These are phyloP conservation scores for Phymanthus crucifer DNA, from an alignment of 92 coral and sea anemone species.

Conservation along the genomic window DNA sequence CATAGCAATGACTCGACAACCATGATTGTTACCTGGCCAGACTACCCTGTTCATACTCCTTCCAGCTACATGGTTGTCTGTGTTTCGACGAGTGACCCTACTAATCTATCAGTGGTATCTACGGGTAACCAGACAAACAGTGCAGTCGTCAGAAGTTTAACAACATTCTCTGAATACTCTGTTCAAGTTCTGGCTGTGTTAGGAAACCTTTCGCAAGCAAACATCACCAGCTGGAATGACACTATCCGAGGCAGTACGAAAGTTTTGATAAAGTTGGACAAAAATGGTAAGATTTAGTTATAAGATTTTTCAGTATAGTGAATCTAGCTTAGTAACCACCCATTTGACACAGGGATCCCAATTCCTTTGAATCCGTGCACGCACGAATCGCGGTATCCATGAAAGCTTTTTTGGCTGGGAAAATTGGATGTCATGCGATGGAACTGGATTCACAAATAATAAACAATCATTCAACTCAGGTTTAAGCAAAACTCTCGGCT, in stretches of 20 bases:
- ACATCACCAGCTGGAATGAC: background rate
- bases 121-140: background rate
- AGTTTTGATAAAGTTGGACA: background rate
- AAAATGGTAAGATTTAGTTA: background rate
- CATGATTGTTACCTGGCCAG: background rate
- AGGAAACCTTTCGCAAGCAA: background rate
- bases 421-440: no score
- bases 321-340: no score
- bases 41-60: background rate
- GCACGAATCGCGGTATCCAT: no score
- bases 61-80: background rate
- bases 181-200: conserved; percentile 13
- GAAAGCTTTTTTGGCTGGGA: no score
- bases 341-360: no score
- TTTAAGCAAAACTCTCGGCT: no score
- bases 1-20: background rate
- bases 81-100: background rate
- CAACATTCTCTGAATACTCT: background rate
- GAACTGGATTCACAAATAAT: no score
- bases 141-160: background rate
- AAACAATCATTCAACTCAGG: no score
- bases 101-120: background rate
- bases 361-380: no score
- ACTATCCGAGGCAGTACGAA: background rate
- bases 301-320: no score